These are phyloP conservation scores for Plecotus auritus DNA, from an alignment of 2,113 vertebrate genomes.

Conservation along the genomic window DNA sequence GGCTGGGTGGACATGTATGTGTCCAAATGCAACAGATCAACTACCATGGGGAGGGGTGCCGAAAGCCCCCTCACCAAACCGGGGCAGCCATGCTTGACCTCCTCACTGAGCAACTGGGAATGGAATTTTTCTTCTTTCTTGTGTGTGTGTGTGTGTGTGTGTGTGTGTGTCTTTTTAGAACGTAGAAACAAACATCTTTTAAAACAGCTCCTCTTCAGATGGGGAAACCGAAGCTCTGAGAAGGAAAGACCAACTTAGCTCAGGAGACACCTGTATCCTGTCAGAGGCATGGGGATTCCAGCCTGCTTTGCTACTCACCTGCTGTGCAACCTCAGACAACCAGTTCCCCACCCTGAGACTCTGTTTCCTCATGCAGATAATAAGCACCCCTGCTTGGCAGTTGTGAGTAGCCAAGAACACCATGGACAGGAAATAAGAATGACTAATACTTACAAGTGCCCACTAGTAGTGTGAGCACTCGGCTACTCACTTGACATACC, in stretches of 20 bases:
- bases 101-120: neutral
- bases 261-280: neutral
- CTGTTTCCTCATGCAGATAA: neutral
- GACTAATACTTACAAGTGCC: neutral
- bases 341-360: neutral
- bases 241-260: neutral
- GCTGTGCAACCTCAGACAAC: neutral
- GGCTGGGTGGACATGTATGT: neutral
- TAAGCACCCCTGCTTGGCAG: neutral
- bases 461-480: neutral
- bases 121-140: neutral
- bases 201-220: neutral
- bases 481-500: neutral
- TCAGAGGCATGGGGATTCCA: accelerated
- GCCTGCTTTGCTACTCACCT: neutral
- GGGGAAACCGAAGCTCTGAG: neutral
- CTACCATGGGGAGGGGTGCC: accelerated
- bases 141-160: neutral
- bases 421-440: neutral
- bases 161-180: neutral
- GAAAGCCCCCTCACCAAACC: neutral
- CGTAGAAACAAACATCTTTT: neutral
- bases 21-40: neutral
- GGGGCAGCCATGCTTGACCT: no score
- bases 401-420: neutral